A percentile compares a stretch with the other conserved stretches of the same genome.
These are phyloP conservation scores for Poeciliopsis prolifica DNA, from an alignment of 2,113 vertebrate species.

Conservation along the genomic window DNA sequence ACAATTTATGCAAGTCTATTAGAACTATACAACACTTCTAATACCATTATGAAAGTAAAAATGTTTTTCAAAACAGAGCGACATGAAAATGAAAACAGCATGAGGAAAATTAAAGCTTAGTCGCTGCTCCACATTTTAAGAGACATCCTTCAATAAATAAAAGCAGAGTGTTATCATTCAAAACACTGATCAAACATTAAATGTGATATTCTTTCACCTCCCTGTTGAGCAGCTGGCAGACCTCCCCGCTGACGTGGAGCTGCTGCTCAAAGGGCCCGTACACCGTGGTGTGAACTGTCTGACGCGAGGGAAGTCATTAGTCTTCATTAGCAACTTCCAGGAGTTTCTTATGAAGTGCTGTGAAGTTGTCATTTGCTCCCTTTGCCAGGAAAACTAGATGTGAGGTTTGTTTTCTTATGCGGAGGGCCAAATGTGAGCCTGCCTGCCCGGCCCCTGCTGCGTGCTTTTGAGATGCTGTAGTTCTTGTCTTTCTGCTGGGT, in stretches of 20 bases:
- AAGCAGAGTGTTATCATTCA: neutral
- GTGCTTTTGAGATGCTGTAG: neutral
- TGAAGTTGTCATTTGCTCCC: conserved; percentile 79
- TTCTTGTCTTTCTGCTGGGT: too few species aligned
- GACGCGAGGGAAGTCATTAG: conserved; percentile 79
- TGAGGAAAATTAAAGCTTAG: too few species aligned
- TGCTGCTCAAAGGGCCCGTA: conserved; percentile 67
- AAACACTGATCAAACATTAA: neutral
- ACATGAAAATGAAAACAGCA: too few species aligned
- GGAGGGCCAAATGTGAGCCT: conserved; percentile 75
- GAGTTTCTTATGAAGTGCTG: conserved; percentile 83
- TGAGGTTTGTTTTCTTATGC: conserved; percentile 78
- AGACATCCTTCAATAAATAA: too few species aligned
- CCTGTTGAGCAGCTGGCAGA: conserved; percentile 22
- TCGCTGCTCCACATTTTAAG: neutral
- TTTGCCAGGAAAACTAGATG: conserved; percentile 72
- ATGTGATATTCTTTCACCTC: neutral
- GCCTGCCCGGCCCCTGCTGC: conserved; percentile 18
- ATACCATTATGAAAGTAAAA: too few species aligned
- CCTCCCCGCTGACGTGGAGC: conserved; percentile 63
- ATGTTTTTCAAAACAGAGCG: neutral
- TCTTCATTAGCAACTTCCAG: conserved; percentile 84
- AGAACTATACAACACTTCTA: too few species aligned
- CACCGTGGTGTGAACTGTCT: conserved; percentile 73
- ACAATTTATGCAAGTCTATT: too few species aligned